A percentile compares a stretch with the other conserved stretches of the same genome.
Evolutionary conservation across 2,888 invertebrate genomes (phyloP).

Genomic region (Chrysolina oricalcia): DNA sequence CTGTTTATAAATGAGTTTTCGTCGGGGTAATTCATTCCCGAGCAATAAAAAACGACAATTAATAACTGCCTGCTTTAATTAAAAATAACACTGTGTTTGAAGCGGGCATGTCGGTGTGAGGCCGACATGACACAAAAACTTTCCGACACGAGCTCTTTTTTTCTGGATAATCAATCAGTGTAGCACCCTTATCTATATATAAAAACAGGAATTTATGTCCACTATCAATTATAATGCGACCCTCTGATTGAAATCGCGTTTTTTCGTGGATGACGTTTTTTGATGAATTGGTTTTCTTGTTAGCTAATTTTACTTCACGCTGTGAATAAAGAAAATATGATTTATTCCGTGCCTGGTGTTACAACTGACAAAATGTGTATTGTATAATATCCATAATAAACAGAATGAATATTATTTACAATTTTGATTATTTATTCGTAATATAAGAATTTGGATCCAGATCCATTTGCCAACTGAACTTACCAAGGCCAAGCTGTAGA

Average conservation of each 20-base stretch:
- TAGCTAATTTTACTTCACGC: not conserved
- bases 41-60: constrained; percentile 8
- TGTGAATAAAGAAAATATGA: not conserved
- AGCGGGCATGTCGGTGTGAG: constrained; percentile 15
- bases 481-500: too few relatives aligned
- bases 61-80: constrained; percentile 27
- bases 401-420: too few relatives aligned
- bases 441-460: too few relatives aligned
- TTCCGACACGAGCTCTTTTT: constrained; percentile 30
- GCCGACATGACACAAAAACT: constrained; percentile 28
- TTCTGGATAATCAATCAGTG: constrained; percentile 44
- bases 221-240: constrained; percentile 44
- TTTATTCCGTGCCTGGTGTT: not conserved
- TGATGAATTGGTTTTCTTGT: constrained; percentile 25
- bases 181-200: constrained; percentile 43
- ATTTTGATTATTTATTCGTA: too few relatives aligned
- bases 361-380: not conserved
- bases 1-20: constrained; percentile 17
- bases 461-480: too few relatives aligned
- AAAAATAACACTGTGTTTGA: constrained; percentile 30
- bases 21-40: constrained; percentile 20
- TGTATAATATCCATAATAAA: too few relatives aligned
- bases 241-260: constrained; percentile 39
- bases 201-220: constrained; percentile 45
- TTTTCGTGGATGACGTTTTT: constrained; percentile 18